Conservation (phyloP, 2,113 vertebrate genomes). For the Diphyllodes magnificus region DNA sequence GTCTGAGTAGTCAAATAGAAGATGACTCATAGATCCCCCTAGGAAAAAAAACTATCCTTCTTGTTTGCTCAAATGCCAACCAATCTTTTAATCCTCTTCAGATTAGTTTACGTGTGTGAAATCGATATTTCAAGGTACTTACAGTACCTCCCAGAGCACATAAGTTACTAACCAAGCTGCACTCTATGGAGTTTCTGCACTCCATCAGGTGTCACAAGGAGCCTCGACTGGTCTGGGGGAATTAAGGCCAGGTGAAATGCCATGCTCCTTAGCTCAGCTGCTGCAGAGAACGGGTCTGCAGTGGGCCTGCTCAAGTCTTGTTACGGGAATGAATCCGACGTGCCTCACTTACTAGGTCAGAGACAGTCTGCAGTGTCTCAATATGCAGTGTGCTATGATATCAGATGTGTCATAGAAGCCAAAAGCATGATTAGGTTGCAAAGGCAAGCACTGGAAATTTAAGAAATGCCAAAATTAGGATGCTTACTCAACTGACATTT, state of each 20-base stretch:
- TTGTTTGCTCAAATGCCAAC: background rate
- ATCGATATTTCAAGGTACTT: background rate
- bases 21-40: background rate
- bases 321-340: background rate
- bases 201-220: background rate
- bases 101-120: background rate
- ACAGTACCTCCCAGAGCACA: background rate
- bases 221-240: background rate
- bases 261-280: conserved; percentile 22
- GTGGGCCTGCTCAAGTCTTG: background rate
- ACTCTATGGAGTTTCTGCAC: background rate
- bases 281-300: background rate
- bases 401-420: background rate
- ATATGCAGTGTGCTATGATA: rapidly evolving
- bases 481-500: background rate
- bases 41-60: background rate
- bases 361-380: background rate
- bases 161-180: background rate
- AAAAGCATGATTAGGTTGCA: background rate
- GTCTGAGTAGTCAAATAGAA: background rate
- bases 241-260: conserved; percentile 20
- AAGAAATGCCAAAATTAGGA: conserved; percentile 8
- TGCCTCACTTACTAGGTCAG: conserved; percentile 19
- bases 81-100: conserved; percentile 14
- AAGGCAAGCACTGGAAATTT: background rate